Conservation (phyloP, 2,113 vertebrate species). For the Psammodynastes pulverulentus region DNA sequence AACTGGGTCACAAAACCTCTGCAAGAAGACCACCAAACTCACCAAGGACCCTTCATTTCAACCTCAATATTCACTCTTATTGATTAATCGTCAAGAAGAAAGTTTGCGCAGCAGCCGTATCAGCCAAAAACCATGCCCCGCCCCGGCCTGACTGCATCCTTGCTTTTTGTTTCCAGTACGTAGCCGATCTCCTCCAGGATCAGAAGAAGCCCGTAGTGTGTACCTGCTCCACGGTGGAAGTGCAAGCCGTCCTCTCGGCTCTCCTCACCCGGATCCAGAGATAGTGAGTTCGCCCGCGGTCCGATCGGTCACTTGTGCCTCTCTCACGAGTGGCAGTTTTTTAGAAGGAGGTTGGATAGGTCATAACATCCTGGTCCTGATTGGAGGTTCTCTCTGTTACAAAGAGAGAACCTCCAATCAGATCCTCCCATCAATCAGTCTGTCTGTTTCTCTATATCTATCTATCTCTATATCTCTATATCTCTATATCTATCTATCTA, state of each 20-base stretch:
- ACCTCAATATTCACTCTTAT: no score
- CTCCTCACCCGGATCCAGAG: slow-evolving; percentile 88
- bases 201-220: slow-evolving; percentile 86
- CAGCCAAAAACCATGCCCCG: background rate
- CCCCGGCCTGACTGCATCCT: background rate
- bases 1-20: no score
- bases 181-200: slow-evolving; percentile 81
- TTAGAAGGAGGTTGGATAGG: background rate
- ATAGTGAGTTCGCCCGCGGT: slow-evolving; percentile 75
- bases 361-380: background rate
- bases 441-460: no score
- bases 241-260: slow-evolving; percentile 83
- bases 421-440: no score
- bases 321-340: background rate
- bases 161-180: slow-evolving; percentile 68
- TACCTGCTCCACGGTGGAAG: slow-evolving; percentile 82
- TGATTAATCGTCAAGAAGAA: background rate
- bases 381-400: background rate
- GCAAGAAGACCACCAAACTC: no score
- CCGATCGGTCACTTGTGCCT: background rate
- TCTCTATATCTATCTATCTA: no score
- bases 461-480: no score
- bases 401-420: no score
- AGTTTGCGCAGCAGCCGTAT: background rate
- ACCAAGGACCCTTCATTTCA: no score